Conservation (phyloP, 2,113 vertebrate genomes). For the Melanocharis versteri region DNA sequence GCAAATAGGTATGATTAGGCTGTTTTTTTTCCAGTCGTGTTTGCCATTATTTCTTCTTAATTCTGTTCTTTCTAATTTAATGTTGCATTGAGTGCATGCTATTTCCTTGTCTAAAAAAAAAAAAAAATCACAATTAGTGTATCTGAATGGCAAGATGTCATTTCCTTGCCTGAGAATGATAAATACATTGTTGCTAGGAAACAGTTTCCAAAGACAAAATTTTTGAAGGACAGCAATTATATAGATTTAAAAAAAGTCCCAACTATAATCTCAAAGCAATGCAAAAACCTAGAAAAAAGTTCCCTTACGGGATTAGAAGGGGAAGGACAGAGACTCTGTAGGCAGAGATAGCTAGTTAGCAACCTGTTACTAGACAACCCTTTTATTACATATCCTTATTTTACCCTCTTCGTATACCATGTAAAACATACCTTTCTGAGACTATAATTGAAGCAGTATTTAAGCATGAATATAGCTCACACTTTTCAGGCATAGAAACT, state of each 20-base stretch:
- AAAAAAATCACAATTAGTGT: not conserved
- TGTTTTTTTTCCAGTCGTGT: not conserved
- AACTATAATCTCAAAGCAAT: not conserved
- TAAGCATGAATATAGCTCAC: not conserved
- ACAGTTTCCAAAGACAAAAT: not conserved
- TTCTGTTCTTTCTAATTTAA: slow-evolving; percentile 6
- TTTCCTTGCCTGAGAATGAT: not conserved
- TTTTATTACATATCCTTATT: not conserved
- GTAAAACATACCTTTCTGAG: not conserved
- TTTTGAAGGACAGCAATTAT: slow-evolving; percentile 21
- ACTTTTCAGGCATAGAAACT: not conserved
- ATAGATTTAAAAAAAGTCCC: not conserved
- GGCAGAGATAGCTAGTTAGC: not conserved
- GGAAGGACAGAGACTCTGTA: not conserved
- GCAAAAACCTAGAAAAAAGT: not conserved
- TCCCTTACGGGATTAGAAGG: not conserved
- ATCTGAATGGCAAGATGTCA: not conserved
- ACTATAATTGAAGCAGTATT: not conserved
- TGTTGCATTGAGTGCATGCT: not conserved
- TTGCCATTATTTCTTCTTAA: not conserved
- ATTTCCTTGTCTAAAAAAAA: not conserved
- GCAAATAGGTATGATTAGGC: not conserved
- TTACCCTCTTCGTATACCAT: not conserved
- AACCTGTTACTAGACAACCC: not conserved
- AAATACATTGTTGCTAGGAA: slow-evolving; percentile 23